A percentile compares a stretch with the other conserved stretches of the same genome.
Evolutionary conservation across 1,140 invertebrate species (phyloP).

Genomic region (Drosophila bifasciata): DNA sequence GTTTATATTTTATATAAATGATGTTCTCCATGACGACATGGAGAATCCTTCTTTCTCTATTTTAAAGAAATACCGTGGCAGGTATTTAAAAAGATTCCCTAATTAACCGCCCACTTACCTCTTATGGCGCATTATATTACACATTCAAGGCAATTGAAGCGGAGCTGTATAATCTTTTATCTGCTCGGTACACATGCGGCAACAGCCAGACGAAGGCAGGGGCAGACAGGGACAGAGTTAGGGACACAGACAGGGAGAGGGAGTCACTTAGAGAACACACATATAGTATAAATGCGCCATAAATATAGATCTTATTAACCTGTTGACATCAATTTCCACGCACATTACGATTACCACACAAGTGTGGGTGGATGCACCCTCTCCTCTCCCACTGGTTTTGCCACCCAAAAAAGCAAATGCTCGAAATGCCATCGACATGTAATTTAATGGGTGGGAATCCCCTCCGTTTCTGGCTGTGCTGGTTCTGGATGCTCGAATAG

Average conservation of each 20-base stretch:
- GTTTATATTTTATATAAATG: too few relatives aligned
- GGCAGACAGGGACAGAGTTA: neutral
- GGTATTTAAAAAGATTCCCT: constrained; percentile 49
- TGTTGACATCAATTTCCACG: constrained; percentile 63
- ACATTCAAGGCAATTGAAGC: constrained; percentile 34
- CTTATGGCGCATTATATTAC: constrained; percentile 36
- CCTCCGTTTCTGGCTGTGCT: constrained; percentile 26
- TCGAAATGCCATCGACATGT: constrained; percentile 63
- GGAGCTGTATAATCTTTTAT: constrained; percentile 57
- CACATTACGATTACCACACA: constrained; percentile 47
- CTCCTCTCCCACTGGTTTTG: too few relatives aligned
- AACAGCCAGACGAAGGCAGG: neutral
- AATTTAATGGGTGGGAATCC: constrained; percentile 56
- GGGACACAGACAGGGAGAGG: neutral
- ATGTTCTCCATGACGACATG: too few relatives aligned
- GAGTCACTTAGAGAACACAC: constrained; percentile 18
- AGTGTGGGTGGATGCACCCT: neutral
- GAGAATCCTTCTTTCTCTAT: constrained; percentile 1
- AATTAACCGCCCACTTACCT: constrained; percentile 50
- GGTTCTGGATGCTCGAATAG: constrained; percentile 35
- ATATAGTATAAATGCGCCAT: constrained; percentile 54
- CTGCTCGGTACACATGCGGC: constrained; percentile 38
- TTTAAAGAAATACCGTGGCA: constrained; percentile 39
- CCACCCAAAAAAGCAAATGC: constrained; percentile 40
- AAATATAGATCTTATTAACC: constrained; percentile 67